phyloP scores from a whole-genome alignment of 2,888 invertebrate genomes.

The Scrobipalpa atriplicella region DNA sequence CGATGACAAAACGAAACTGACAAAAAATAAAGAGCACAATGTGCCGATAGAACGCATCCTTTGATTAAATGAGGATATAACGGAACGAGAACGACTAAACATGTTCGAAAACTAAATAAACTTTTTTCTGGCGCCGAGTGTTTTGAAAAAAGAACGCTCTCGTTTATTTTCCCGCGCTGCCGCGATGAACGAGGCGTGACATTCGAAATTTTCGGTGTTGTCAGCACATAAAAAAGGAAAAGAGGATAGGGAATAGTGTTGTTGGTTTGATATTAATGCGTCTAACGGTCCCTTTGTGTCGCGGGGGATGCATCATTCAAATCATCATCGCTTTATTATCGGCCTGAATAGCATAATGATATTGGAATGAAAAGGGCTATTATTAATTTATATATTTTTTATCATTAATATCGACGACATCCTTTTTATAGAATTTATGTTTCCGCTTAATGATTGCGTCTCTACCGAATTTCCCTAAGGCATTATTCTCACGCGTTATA shows the following conservation, averaged over 20 bases:
- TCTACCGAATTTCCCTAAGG: constrained; percentile 18
- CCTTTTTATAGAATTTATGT: constrained; percentile 28
- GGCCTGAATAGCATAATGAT: constrained; percentile 60
- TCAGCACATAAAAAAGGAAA: constrained; percentile 64
- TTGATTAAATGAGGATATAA: constrained; percentile 67
- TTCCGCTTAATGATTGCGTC: constrained; percentile 25
- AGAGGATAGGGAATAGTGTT: constrained; percentile 67
- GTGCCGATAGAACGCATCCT: constrained; percentile 58
- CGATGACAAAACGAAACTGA: constrained; percentile 63
- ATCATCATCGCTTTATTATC: constrained; percentile 52
- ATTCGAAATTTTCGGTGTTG: constrained; percentile 75
- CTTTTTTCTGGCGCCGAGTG: constrained; percentile 60
- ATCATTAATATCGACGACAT: constrained; percentile 1
- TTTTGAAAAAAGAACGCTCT: constrained; percentile 60
- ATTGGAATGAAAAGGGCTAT: constrained; percentile 59
- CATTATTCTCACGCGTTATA: constrained; percentile 15
- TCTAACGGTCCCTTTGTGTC: constrained; percentile 75
- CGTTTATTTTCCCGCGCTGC: constrained; percentile 72
- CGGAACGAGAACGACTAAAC: constrained; percentile 65
- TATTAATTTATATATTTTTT: constrained; percentile 37
- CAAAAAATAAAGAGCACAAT: constrained; percentile 48
- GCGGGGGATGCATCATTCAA: constrained; percentile 61
- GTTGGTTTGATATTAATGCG: constrained; percentile 75
- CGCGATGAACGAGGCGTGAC: constrained; percentile 80
- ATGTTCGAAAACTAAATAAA: constrained; percentile 64